Conservation (phyloP, 1,140 invertebrate species). For the Chymomyza costata region DNA sequence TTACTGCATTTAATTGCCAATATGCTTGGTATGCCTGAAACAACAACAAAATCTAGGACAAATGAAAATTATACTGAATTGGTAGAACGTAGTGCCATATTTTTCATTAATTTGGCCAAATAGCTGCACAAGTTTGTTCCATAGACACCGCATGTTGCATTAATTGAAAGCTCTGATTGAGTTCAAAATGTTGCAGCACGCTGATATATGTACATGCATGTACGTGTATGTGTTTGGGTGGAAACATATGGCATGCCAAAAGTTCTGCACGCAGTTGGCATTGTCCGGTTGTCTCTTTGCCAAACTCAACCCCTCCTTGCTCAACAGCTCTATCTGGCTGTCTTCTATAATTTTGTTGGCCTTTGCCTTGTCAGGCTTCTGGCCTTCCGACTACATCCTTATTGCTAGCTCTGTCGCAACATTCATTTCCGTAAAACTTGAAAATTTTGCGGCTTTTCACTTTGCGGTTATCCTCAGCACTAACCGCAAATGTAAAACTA, state of each 20-base stretch:
- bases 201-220: not conserved
- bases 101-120: slow-evolving; percentile 12
- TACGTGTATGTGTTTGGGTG: not conserved
- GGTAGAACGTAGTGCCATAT: too few species aligned
- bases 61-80: too few species aligned
- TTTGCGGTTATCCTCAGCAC: slow-evolving; percentile 68
- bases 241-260: slow-evolving; percentile 29
- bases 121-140: not conserved
- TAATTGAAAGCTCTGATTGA: slow-evolving; percentile 66
- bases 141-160: slow-evolving; percentile 26
- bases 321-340: too few species aligned
- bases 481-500: slow-evolving; percentile 75
- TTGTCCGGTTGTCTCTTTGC: slow-evolving; percentile 15
- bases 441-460: slow-evolving; percentile 73
- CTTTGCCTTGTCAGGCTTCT: slow-evolving; percentile 9
- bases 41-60: slow-evolving; percentile 8
- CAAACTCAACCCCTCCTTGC: not conserved
- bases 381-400: slow-evolving; percentile 31
- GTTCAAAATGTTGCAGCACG: slow-evolving; percentile 5
- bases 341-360: too few species aligned
- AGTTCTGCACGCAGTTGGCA: slow-evolving; percentile 33
- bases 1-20: slow-evolving; percentile 37
- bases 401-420: slow-evolving; percentile 43
- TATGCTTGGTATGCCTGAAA: slow-evolving; percentile 6
- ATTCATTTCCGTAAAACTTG: slow-evolving; percentile 74